Evolutionary conservation across 2,113 vertebrate genomes (phyloP).

Genomic region (Blennius ocellaris): DNA sequence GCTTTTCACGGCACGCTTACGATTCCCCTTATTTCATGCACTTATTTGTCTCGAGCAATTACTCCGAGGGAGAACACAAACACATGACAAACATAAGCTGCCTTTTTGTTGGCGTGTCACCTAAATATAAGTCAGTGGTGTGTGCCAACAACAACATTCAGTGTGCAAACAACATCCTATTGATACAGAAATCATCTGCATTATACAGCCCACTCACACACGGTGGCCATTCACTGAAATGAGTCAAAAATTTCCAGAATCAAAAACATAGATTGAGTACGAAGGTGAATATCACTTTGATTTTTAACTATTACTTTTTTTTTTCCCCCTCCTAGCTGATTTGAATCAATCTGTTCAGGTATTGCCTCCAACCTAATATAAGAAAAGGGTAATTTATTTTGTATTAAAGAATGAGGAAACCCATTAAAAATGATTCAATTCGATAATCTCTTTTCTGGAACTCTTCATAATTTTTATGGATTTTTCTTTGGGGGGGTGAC

Average conservation of each 20-base stretch:
- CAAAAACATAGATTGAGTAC: constrained; percentile 9
- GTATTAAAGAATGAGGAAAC: background rate
- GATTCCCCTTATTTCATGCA: constrained; percentile 66
- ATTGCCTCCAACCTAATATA: background rate
- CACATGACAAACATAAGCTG: constrained; percentile 38
- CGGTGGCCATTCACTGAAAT: constrained; percentile 4
- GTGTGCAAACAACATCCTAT: constrained; percentile 11
- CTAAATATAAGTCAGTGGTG: constrained; percentile 22
- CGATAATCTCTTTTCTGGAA: too few species aligned
- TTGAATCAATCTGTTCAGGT: background rate
- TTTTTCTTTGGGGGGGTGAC: background rate
- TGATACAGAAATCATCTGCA: background rate
- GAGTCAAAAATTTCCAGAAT: background rate
- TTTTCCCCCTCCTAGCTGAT: background rate
- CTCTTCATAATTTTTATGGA: too few species aligned
- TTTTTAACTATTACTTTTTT: background rate
- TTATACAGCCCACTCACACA: background rate
- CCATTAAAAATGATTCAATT: background rate
- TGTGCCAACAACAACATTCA: constrained; percentile 2
- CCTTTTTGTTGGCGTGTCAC: constrained; percentile 44
- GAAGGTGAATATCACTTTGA: background rate
- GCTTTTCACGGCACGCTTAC: constrained; percentile 71
- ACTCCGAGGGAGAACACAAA: constrained; percentile 40
- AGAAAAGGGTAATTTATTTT: background rate
- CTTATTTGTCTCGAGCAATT: constrained; percentile 77